A percentile compares a stretch with the other conserved stretches of the same genome.
These are phyloP conservation scores for Lepidurus arcticus DNA, from an alignment of 1,140 invertebrate genomes.

Conservation along the genomic window DNA sequence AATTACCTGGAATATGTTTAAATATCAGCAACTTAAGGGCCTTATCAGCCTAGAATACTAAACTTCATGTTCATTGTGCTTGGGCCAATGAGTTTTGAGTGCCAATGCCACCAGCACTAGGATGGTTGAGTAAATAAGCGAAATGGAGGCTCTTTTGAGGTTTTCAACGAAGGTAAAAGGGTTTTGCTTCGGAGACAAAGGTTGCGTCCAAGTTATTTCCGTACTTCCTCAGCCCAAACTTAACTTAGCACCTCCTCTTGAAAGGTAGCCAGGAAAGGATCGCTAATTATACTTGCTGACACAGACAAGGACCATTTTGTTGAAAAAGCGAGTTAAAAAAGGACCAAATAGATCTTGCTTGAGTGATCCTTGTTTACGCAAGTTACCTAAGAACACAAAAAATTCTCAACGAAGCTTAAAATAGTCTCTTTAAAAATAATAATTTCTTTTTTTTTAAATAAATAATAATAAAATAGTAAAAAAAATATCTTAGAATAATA, in stretches of 20 bases:
- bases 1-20: no score
- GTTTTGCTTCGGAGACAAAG: not conserved
- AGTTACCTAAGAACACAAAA: no score
- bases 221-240: slow-evolving; percentile 2
- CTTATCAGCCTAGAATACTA: no score
- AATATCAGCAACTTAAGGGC: no score
- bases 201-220: not conserved
- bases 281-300: not conserved
- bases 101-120: no score
- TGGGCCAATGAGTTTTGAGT: no score
- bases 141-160: not conserved
- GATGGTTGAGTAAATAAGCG: not conserved
- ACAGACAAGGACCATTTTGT: not conserved
- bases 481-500: no score
- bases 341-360: not conserved
- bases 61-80: no score
- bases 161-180: not conserved
- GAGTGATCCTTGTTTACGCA: not conserved
- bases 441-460: no score
- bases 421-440: no score
- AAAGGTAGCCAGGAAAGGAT: not conserved
- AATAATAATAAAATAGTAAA: no score
- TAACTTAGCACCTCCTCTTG: slow-evolving; percentile 13
- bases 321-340: not conserved
- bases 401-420: no score